A percentile compares a stretch with the other conserved stretches of the same genome.
These are phyloP conservation scores for Acanthaster planci DNA, from an alignment of 35 echinoderm and acorn worm species.

Conservation along the genomic window DNA sequence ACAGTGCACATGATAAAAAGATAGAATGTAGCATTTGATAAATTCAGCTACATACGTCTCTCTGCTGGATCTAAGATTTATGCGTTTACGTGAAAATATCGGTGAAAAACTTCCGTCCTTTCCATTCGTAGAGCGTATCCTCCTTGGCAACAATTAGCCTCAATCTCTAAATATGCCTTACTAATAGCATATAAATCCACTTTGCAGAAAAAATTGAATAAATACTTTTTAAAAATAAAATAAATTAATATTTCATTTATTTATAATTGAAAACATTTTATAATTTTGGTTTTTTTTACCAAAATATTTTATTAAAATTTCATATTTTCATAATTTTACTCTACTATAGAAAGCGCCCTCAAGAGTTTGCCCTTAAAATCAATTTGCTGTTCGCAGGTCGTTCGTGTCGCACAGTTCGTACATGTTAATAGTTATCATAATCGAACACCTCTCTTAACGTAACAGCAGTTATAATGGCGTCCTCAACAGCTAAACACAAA, in stretches of 20 bases:
- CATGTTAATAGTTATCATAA: too few relatives aligned
- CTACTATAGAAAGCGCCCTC: conserved; percentile 6
- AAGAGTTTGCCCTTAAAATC: neutral
- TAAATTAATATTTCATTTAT: neutral
- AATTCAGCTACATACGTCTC: too few relatives aligned
- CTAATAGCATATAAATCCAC: too few relatives aligned
- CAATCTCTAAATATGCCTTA: neutral
- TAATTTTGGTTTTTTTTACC: neutral
- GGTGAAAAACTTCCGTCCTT: too few relatives aligned
- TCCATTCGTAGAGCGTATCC: neutral
- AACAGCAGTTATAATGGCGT: conserved; percentile 86
- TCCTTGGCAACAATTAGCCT: conserved; percentile 24
- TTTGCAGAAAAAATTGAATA: neutral
- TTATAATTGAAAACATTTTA: neutral
- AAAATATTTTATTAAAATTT: neutral
- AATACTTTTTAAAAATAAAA: neutral
- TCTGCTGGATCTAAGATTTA: too few relatives aligned
- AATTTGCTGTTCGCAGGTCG: neutral
- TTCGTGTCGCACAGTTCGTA: too few relatives aligned
- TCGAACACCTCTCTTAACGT: too few relatives aligned
- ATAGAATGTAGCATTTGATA: too few relatives aligned
- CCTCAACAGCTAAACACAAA: conserved; percentile 66
- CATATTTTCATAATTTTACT: neutral
- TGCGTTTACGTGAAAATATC: too few relatives aligned
- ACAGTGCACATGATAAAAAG: too few relatives aligned